These are phyloP conservation scores for Marasmarcha lunaedactyla DNA, from an alignment of 2,888 invertebrate genomes.

Conservation along the genomic window DNA sequence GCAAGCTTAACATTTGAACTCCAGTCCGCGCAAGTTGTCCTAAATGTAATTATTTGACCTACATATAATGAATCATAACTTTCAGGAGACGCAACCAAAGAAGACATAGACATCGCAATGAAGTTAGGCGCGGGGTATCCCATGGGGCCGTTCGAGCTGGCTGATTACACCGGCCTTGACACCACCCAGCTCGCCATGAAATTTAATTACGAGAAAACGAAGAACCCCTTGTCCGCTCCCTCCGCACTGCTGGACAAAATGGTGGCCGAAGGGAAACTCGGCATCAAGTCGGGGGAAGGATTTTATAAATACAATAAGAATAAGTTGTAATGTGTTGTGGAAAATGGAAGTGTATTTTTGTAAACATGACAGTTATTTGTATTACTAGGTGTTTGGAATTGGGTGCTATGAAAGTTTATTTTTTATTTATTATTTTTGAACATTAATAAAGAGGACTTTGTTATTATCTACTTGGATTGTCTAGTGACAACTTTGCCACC, in stretches of 20 bases:
- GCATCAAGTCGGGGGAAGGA: slow-evolving; percentile 85
- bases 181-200: slow-evolving; percentile 81
- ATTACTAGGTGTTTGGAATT: no score
- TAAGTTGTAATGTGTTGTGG: slow-evolving; percentile 37
- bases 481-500: no score
- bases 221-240: slow-evolving; percentile 61
- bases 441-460: no score
- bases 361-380: no score
- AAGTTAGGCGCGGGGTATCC: slow-evolving; percentile 92
- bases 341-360: neutral
- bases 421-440: no score
- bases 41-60: no score
- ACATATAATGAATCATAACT: neutral
- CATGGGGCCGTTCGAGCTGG: slow-evolving; percentile 90
- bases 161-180: slow-evolving; percentile 89
- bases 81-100: slow-evolving; percentile 75
- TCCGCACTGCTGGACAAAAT: slow-evolving; percentile 74
- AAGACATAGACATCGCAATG: slow-evolving; percentile 91
- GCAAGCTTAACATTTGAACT: no score
- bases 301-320: slow-evolving; percentile 79
- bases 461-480: no score
- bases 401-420: no score
- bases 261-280: slow-evolving; percentile 82
- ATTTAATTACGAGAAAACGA: slow-evolving; percentile 79
- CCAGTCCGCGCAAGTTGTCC: no score